phyloP scores from a whole-genome alignment of 2,797 vertebrate species.

The Gallirallus australis region DNA sequence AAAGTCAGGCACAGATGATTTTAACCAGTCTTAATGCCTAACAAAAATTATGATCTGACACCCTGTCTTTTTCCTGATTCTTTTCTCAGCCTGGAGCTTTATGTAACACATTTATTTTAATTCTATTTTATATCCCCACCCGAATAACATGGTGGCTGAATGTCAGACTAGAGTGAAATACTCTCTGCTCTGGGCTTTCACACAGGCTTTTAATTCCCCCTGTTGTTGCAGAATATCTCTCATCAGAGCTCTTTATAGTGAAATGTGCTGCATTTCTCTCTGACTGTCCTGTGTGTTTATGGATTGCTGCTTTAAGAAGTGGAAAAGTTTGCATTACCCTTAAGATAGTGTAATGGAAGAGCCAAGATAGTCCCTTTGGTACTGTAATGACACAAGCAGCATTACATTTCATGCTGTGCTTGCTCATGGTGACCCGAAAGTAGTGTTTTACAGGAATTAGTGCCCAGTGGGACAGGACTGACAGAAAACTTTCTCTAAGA shows the following conservation, averaged over 20 bases:
- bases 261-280: neutral
- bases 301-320: neutral
- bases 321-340: neutral
- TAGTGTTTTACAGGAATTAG: neutral
- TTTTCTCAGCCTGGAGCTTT: neutral
- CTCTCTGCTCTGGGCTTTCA: neutral
- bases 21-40: neutral
- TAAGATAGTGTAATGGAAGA: neutral
- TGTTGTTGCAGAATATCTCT: neutral
- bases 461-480: neutral
- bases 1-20: neutral
- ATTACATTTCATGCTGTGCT: neutral
- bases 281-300: neutral
- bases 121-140: neutral
- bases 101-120: conserved; percentile 6
- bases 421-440: neutral
- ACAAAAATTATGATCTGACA: neutral
- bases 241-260: neutral
- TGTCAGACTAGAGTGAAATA: conserved; percentile 5
- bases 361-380: neutral
- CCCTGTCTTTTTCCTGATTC: neutral
- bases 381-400: neutral
- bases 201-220: neutral
- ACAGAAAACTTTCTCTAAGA: neutral
- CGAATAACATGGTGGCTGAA: neutral